Evolutionary conservation across 2,113 vertebrate species (phyloP).

Genomic region (Centrocercus urophasianus): DNA sequence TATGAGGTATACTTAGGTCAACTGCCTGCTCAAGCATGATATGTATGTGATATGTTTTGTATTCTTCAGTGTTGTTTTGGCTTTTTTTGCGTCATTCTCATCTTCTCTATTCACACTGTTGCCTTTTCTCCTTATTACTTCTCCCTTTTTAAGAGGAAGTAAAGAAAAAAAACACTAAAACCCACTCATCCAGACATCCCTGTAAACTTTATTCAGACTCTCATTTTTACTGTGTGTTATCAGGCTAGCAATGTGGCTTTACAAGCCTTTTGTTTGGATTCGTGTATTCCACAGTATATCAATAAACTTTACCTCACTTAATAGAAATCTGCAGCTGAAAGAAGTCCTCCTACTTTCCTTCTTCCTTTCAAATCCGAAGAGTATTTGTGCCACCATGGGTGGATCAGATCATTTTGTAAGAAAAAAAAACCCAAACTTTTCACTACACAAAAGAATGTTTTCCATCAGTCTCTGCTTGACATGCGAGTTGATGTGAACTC

Average conservation of each 20-base stretch:
- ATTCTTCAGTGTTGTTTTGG: background rate
- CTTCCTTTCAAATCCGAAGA: background rate
- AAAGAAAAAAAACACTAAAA: background rate
- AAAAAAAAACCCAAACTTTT: background rate
- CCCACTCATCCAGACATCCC: background rate
- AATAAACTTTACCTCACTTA: background rate
- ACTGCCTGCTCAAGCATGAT: background rate
- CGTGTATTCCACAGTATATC: background rate
- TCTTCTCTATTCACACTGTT: background rate
- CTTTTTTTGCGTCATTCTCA: background rate
- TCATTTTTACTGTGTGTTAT: background rate
- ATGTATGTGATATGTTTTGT: background rate
- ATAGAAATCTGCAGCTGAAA: background rate
- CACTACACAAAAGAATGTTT: background rate
- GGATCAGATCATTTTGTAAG: background rate
- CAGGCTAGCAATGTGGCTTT: background rate
- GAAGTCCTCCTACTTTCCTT: background rate
- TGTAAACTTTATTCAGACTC: background rate
- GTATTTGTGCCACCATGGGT: background rate
- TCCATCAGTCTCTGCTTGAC: background rate
- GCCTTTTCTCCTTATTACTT: background rate
- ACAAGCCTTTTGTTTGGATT: background rate
- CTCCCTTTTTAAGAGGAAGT: background rate
- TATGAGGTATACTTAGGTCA: background rate
- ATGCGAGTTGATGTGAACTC: background rate